Conservation (phyloP, 1,140 invertebrate genomes). For the Saccostrea glomerata region DNA sequence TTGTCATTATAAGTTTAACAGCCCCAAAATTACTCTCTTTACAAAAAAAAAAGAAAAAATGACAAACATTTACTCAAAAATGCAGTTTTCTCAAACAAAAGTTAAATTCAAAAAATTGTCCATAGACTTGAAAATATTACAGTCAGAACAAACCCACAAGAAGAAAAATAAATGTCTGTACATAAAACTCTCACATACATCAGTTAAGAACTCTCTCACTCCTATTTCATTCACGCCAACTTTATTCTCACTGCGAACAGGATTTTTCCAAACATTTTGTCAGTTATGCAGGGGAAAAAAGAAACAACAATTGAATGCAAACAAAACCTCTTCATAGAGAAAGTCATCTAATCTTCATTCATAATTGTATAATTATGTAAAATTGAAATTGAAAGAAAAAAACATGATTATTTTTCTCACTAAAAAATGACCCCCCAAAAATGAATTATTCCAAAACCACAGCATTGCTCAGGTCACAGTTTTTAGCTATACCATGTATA, state of each 20-base stretch:
- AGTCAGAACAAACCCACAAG: too few relatives aligned
- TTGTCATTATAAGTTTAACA: too few relatives aligned
- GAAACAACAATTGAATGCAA: not conserved
- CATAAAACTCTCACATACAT: not conserved
- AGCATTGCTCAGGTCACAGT: conserved; percentile 9
- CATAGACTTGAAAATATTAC: too few relatives aligned
- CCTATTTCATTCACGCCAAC: not conserved
- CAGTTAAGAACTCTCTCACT: not conserved
- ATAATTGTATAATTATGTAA: not conserved
- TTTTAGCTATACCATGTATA: not conserved
- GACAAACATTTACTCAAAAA: too few relatives aligned
- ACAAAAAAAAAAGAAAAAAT: too few relatives aligned
- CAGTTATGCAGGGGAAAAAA: not conserved
- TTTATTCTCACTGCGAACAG: not conserved
- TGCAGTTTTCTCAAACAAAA: too few relatives aligned
- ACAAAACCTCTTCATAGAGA: not conserved
- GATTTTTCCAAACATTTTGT: not conserved
- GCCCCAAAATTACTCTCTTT: too few relatives aligned
- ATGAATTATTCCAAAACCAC: not conserved
- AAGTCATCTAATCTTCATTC: not conserved
- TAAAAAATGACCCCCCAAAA: not conserved
- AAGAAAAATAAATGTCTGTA: too few relatives aligned
- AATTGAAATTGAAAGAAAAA: not conserved
- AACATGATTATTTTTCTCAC: conserved; percentile 17
- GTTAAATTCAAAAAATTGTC: too few relatives aligned